Evolutionary conservation across 2,888 invertebrate genomes (phyloP).

Genomic region (Cataglyphis albicans): DNA sequence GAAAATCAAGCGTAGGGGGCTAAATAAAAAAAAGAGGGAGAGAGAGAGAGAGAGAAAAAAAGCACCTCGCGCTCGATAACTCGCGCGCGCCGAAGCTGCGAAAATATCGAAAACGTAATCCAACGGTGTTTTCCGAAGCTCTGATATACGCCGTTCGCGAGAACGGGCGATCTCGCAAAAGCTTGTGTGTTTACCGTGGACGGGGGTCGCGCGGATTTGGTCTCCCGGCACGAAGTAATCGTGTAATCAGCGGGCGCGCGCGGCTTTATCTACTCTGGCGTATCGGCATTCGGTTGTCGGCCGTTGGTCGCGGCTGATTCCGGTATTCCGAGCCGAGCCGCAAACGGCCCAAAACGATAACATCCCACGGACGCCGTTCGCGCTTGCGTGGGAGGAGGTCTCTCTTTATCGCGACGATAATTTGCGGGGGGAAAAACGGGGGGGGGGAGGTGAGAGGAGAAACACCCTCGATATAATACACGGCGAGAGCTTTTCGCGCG

Average conservation of each 20-base stretch:
- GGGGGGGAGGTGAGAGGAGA: too few species aligned
- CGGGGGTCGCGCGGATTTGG: slow-evolving; percentile 29
- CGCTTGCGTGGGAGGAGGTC: not conserved
- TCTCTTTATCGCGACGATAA: slow-evolving; percentile 60
- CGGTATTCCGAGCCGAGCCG: slow-evolving; percentile 60
- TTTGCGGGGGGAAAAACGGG: slow-evolving; percentile 49
- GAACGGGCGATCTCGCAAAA: slow-evolving; percentile 41
- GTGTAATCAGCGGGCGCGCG: slow-evolving; percentile 53
- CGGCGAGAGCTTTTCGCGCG: slow-evolving; percentile 45
- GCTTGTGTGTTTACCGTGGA: slow-evolving; percentile 48
- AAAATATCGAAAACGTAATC: slow-evolving; percentile 56
- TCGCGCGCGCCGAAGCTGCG: slow-evolving; percentile 28
- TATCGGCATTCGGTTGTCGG: slow-evolving; percentile 48
- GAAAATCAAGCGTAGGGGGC: slow-evolving; percentile 7
- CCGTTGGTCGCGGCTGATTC: slow-evolving; percentile 18
- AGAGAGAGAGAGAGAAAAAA: not conserved
- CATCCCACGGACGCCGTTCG: slow-evolving; percentile 30
- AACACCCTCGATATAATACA: slow-evolving; percentile 67
- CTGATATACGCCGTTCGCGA: slow-evolving; percentile 44
- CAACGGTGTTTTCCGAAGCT: slow-evolving; percentile 16
- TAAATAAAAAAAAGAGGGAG: not conserved
- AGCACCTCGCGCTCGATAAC: slow-evolving; percentile 38
- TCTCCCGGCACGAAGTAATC: slow-evolving; percentile 47
- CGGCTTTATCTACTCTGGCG: slow-evolving; percentile 50
- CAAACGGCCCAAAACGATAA: slow-evolving; percentile 71